Conservation (phyloP, 1,140 invertebrate genomes). For the Sesamia nonagrioides region DNA sequence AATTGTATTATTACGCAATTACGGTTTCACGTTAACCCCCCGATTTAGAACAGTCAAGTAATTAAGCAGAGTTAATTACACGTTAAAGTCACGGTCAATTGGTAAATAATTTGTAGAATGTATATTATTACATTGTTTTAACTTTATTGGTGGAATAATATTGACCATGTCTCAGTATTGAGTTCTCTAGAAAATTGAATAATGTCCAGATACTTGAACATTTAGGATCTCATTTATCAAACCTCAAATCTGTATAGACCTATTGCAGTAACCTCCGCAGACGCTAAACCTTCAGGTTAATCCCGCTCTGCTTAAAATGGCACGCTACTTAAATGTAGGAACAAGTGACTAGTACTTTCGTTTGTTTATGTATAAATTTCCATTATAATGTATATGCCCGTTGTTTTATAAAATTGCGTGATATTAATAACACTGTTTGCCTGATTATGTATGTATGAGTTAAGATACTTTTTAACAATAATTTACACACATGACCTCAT, state of each 20-base stretch:
- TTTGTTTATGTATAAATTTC: not conserved
- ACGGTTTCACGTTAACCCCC: constrained; percentile 15
- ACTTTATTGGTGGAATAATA: not conserved
- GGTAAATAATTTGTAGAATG: constrained; percentile 31
- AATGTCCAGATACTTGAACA: too few relatives aligned
- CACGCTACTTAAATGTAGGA: not conserved
- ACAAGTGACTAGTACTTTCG: not conserved
- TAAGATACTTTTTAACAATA: too few relatives aligned
- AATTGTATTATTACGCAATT: constrained; percentile 39
- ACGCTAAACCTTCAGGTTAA: not conserved
- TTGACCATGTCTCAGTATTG: not conserved
- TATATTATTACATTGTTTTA: constrained; percentile 33
- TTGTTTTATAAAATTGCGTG: too few relatives aligned
- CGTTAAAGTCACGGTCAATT: constrained; percentile 18
- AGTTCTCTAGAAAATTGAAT: not conserved
- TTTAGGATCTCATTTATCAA: not conserved
- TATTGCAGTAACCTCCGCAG: not conserved
- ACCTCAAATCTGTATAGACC: not conserved
- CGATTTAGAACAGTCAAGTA: constrained; percentile 29
- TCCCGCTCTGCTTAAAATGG: not conserved
- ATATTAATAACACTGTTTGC: too few relatives aligned
- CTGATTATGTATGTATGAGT: too few relatives aligned
- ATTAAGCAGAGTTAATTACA: constrained; percentile 32
- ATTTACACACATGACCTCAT: too few relatives aligned
- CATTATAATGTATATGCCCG: too few relatives aligned